Conservation (phyloP, 2,888 invertebrate species). For the Hypena proboscidalis region DNA sequence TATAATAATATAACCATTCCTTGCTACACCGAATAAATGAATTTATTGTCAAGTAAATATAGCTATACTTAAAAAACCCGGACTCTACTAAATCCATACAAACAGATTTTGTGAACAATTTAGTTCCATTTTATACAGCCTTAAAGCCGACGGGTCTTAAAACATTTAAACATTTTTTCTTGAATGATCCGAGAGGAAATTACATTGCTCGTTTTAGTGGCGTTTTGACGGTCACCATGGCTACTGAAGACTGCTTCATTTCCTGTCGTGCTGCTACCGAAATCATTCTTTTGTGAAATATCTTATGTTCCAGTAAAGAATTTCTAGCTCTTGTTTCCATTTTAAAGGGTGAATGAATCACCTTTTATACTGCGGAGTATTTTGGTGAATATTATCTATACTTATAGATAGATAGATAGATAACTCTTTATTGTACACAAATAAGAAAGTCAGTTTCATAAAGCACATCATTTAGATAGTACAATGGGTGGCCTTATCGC, state of each 20-base stretch:
- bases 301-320: slow-evolving; percentile 24
- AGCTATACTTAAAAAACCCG: no score
- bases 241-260: slow-evolving; percentile 52
- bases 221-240: slow-evolving; percentile 40
- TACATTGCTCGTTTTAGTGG: slow-evolving; percentile 55
- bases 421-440: no score
- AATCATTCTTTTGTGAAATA: slow-evolving; percentile 47
- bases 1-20: no score
- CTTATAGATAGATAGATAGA: no score
- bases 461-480: no score
- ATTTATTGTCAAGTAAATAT: no score
- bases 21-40: no score
- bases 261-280: slow-evolving; percentile 43
- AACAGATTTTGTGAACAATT: slow-evolving; percentile 20
- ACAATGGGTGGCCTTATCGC: no score
- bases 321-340: slow-evolving; percentile 5
- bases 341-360: slow-evolving; percentile 22
- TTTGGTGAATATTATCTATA: no score
- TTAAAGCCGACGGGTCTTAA: slow-evolving; percentile 15
- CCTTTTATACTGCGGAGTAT: no score
- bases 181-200: slow-evolving; percentile 54
- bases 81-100: not conserved
- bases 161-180: slow-evolving; percentile 39
- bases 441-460: no score
- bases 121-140: slow-evolving; percentile 16